Evolutionary conservation across 1,140 invertebrate genomes (phyloP).

Genomic region (Drosophila ambigua): DNA sequence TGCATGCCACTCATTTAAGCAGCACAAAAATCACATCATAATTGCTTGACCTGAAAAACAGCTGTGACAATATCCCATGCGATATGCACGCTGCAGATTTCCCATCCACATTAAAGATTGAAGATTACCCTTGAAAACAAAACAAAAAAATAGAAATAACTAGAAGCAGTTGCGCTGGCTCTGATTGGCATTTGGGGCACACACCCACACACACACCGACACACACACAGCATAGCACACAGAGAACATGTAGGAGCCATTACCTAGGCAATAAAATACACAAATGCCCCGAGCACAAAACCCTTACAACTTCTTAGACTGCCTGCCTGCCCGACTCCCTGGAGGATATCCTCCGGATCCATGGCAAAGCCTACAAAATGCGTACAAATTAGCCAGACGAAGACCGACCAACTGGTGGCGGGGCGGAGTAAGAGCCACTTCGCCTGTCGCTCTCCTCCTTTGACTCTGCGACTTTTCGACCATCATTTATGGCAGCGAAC

Average conservation of each 20-base stretch:
- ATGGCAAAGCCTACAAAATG: slow-evolving; percentile 52
- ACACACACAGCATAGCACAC: too few relatives aligned
- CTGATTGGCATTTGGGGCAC: slow-evolving; percentile 29
- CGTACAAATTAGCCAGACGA: slow-evolving; percentile 72
- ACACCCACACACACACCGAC: not conserved
- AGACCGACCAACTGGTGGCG: too few relatives aligned
- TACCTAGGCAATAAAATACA: slow-evolving; percentile 63
- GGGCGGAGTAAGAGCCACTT: slow-evolving; percentile 49
- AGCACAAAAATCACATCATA: slow-evolving; percentile 28
- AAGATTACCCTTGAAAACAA: not conserved
- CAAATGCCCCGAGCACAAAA: slow-evolving; percentile 15
- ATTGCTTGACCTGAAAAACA: not conserved
- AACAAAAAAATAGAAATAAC: not conserved
- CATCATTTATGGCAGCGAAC: slow-evolving; percentile 54
- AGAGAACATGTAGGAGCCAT: slow-evolving; percentile 17
- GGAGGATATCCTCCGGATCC: slow-evolving; percentile 12
- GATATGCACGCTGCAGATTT: too few relatives aligned
- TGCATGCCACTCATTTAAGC: slow-evolving; percentile 34
- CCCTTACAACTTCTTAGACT: slow-evolving; percentile 34
- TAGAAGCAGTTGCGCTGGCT: not conserved
- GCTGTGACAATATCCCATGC: too few relatives aligned
- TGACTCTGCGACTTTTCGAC: too few relatives aligned
- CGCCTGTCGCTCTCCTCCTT: slow-evolving; percentile 47
- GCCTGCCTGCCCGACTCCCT: slow-evolving; percentile 2
- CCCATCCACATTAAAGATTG: slow-evolving; percentile 4